Percentiles rank a stretch among this genome's conserved stretches.
Conservation (phyloP, 2,797 vertebrate species). For the Pseudopleuronectes americanus region DNA sequence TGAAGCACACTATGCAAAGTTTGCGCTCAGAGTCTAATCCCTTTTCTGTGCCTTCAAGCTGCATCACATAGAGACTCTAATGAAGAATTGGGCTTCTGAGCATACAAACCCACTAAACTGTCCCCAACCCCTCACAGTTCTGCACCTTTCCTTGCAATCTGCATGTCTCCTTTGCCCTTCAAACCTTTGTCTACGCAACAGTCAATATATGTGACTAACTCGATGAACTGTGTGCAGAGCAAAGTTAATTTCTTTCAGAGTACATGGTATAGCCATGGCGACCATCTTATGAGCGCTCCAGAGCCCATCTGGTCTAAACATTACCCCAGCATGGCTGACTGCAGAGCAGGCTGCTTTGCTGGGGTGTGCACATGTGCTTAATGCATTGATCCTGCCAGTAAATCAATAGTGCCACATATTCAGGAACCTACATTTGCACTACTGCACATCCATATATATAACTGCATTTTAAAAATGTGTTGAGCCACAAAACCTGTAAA, state of each 20-base stretch:
- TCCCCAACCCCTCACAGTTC: conserved; percentile 35
- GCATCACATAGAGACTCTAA: conserved; percentile 73
- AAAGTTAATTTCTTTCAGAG: conserved; percentile 88
- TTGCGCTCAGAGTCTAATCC: conserved; percentile 55
- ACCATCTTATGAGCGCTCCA: conserved; percentile 86
- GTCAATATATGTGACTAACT: conserved; percentile 86
- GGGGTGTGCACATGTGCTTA: conserved; percentile 82
- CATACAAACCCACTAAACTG: conserved; percentile 57
- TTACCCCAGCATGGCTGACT: conserved; percentile 81
- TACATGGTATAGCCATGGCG: conserved; percentile 83
- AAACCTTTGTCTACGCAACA: conserved; percentile 70
- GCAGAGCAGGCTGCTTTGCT: conserved; percentile 72
- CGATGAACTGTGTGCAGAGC: conserved; percentile 81
- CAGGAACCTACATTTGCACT: conserved; percentile 48
- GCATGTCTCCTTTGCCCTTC: conserved; percentile 31
- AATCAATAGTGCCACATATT: conserved; percentile 76
- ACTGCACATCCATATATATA: conserved; percentile 18
- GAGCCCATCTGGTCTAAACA: conserved; percentile 91
- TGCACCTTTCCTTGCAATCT: conserved; percentile 39
- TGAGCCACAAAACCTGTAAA: conserved; percentile 1
- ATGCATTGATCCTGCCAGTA: conserved; percentile 79
- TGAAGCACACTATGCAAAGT: conserved; percentile 44
- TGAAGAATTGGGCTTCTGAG: conserved; percentile 69
- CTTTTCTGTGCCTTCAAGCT: conserved; percentile 55
- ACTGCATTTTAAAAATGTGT: conserved; percentile 11